Evolutionary conservation across 2,888 invertebrate species (phyloP).

Genomic region (Macaria liturata): DNA sequence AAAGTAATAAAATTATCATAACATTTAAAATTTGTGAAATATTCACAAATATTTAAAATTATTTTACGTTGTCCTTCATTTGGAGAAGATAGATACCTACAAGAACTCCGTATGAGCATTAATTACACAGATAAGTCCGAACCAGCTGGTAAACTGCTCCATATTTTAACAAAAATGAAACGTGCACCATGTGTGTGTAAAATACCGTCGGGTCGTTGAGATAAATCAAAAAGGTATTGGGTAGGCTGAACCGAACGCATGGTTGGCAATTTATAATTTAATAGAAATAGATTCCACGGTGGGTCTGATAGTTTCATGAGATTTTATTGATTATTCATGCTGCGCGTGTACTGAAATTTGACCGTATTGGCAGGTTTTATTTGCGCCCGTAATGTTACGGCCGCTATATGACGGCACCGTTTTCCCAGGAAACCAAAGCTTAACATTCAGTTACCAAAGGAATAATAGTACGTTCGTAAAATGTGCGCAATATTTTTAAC

Average conservation of each 20-base stretch:
- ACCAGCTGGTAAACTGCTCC: slow-evolving; percentile 26
- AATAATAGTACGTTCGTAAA: no score
- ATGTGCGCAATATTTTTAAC: no score
- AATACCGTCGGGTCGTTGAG: slow-evolving; percentile 32
- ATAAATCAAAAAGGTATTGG: slow-evolving; percentile 40
- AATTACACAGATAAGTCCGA: slow-evolving; percentile 16
- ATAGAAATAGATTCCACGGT: slow-evolving; percentile 35
- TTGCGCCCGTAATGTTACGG: no score
- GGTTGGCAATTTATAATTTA: slow-evolving; percentile 39
- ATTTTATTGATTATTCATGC: slow-evolving; percentile 36
- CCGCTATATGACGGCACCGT: no score
- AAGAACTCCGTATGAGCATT: slow-evolving; percentile 1
- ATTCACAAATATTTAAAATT: no score
- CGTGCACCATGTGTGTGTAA: slow-evolving; percentile 31
- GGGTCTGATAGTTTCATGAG: slow-evolving; percentile 32
- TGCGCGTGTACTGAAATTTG: slow-evolving; percentile 7
- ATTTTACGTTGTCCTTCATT: no score
- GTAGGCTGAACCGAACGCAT: slow-evolving; percentile 32
- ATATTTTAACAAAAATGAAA: slow-evolving; percentile 28
- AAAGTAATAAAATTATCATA: no score
- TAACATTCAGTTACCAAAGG: no score
- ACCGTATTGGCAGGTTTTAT: not conserved
- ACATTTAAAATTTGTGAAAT: no score
- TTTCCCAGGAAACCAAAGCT: no score
- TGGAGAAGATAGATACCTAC: not conserved